These are phyloP conservation scores for Euplexia lucipara DNA, from an alignment of 2,888 invertebrate species.

Conservation along the genomic window DNA sequence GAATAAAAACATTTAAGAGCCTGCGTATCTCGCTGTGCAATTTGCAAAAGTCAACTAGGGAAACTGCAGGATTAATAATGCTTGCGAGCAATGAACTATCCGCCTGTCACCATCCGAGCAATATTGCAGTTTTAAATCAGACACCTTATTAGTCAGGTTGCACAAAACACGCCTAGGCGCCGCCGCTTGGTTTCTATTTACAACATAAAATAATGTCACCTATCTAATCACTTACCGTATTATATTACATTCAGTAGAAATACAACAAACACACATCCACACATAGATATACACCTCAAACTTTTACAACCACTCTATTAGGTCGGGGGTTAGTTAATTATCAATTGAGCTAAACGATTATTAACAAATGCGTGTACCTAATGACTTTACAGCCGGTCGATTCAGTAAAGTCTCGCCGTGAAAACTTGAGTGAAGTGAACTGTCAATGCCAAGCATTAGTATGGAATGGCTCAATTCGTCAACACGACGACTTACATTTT, in stretches of 20 bases:
- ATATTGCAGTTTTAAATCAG: slow-evolving; percentile 60
- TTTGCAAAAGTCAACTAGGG: slow-evolving; percentile 54
- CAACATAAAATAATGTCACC: slow-evolving; percentile 51
- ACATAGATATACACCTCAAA: no score
- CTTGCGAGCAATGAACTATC: slow-evolving; percentile 53
- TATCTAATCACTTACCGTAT: slow-evolving; percentile 28
- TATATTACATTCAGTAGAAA: slow-evolving; percentile 17
- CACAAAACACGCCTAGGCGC: slow-evolving; percentile 30
- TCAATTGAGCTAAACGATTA: no score
- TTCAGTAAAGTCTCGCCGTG: no score
- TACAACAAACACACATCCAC: no score
- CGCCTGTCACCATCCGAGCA: slow-evolving; percentile 53
- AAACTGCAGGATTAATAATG: slow-evolving; percentile 53
- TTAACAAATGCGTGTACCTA: no score
- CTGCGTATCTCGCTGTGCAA: slow-evolving; percentile 33
- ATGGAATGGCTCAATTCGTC: no score
- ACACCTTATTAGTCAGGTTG: slow-evolving; percentile 52
- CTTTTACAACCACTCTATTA: no score
- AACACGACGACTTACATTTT: no score
- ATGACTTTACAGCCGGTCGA: no score
- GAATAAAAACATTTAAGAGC: slow-evolving; percentile 23
- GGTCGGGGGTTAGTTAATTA: no score
- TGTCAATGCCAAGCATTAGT: no score
- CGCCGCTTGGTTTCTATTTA: slow-evolving; percentile 32
- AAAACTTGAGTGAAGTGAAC: no score